Evolutionary conservation across 1,140 invertebrate genomes (phyloP).

Genomic region (Druon quercuslanigerum): DNA sequence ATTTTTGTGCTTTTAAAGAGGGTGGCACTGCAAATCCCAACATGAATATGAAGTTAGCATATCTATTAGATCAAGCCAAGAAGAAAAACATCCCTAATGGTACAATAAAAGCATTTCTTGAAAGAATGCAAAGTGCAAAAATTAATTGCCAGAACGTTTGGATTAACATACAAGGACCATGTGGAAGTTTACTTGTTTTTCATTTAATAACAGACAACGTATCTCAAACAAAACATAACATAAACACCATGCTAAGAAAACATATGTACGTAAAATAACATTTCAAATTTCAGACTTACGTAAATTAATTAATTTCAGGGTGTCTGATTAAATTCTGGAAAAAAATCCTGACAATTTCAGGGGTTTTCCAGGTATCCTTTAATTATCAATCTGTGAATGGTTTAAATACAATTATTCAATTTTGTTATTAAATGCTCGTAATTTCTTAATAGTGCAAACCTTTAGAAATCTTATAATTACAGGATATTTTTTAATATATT

Average conservation of each 20-base stretch:
- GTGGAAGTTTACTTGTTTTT: conserved; percentile 68
- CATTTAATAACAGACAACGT: conserved; percentile 69
- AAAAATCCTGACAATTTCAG: too few species aligned
- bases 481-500: too few species aligned
- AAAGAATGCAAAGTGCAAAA: conserved; percentile 71
- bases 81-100: conserved; percentile 78
- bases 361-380: too few species aligned
- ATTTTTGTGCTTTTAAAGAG: conserved; percentile 62
- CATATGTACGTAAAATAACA: conserved; percentile 63
- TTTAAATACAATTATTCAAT: too few species aligned
- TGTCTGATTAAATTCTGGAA: too few species aligned
- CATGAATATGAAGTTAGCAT: conserved; percentile 76
- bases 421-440: too few species aligned
- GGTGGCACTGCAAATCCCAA: conserved; percentile 77
- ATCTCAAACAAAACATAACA: conserved; percentile 56
- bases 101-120: conserved; percentile 78
- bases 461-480: too few species aligned
- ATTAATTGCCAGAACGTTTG: conserved; percentile 61
- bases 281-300: background rate
- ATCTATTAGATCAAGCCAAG: conserved; percentile 78
- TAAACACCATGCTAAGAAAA: conserved; percentile 74
- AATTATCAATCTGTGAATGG: too few species aligned
- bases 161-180: conserved; percentile 73
- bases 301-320: background rate
- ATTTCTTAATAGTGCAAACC: too few species aligned